These are phyloP conservation scores for Kuschelorhynchus macadamiae DNA, from an alignment of 2,888 invertebrate species.

Conservation along the genomic window DNA sequence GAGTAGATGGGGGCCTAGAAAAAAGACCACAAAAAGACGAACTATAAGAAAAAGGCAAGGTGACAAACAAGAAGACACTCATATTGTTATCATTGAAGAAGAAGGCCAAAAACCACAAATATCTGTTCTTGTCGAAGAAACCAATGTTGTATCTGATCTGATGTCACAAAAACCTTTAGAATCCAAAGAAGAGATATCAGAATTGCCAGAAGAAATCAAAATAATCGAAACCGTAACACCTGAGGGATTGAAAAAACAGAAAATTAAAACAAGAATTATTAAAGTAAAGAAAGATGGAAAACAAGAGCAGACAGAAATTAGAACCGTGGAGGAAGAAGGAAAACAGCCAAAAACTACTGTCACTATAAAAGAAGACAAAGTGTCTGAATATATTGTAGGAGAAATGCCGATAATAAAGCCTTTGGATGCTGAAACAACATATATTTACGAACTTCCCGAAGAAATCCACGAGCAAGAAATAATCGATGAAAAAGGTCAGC, in stretches of 20 bases:
- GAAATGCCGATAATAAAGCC: slow-evolving; percentile 55
- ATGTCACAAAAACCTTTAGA: slow-evolving; percentile 41
- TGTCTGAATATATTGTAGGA: slow-evolving; percentile 54
- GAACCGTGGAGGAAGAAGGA: slow-evolving; percentile 64
- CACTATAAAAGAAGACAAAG: slow-evolving; percentile 59
- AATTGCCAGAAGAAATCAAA: slow-evolving; percentile 57
- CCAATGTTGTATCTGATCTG: slow-evolving; percentile 46
- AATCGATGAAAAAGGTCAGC: slow-evolving; percentile 60
- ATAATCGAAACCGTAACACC: slow-evolving; percentile 55
- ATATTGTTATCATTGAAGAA: slow-evolving; percentile 58
- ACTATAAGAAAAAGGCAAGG: slow-evolving; percentile 60
- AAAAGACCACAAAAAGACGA: slow-evolving; percentile 55
- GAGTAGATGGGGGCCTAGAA: slow-evolving; percentile 58
- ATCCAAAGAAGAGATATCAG: slow-evolving; percentile 48
- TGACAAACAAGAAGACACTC: slow-evolving; percentile 64
- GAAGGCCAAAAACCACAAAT: slow-evolving; percentile 59
- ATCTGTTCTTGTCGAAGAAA: slow-evolving; percentile 52
- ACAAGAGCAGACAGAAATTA: slow-evolving; percentile 61
- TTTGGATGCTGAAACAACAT: slow-evolving; percentile 34
- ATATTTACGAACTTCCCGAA: slow-evolving; percentile 60
- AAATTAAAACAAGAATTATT: slow-evolving; percentile 66
- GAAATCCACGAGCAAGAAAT: slow-evolving; percentile 56
- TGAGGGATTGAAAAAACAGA: slow-evolving; percentile 56
- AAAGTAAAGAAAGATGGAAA: slow-evolving; percentile 66
- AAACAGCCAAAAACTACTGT: slow-evolving; percentile 66